Percentiles rank a stretch among this genome's conserved stretches.
phyloP scores from a whole-genome alignment of 2,888 invertebrate species.

The Lomographa bimaculata region DNA sequence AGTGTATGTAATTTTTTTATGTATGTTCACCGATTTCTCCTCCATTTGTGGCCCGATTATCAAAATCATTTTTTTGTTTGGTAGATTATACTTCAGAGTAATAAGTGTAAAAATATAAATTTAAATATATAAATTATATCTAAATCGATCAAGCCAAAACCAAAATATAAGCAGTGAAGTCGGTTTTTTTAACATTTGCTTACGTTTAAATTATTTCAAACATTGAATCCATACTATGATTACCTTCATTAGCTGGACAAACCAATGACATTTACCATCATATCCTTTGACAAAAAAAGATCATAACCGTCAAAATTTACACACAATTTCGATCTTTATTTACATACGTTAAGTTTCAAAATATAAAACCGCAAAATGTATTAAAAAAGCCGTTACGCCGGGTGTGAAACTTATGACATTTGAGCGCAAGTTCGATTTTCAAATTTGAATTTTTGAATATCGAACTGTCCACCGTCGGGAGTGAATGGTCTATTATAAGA shows the following conservation, averaged over 20 bases:
- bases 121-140: too few relatives aligned
- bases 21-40: too few relatives aligned
- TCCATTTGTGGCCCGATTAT: too few relatives aligned
- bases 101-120: too few relatives aligned
- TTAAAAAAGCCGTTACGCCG: constrained; percentile 37
- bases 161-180: too few relatives aligned
- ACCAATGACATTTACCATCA: constrained; percentile 76
- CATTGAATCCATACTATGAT: constrained; percentile 43
- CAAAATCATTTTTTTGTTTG: too few relatives aligned
- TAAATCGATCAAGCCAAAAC: too few relatives aligned
- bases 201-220: too few relatives aligned
- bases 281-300: constrained; percentile 33
- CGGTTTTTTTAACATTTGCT: too few relatives aligned
- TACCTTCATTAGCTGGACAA: constrained; percentile 73
- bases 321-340: constrained; percentile 16
- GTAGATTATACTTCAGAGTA: too few relatives aligned
- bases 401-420: constrained; percentile 76
- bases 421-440: constrained; percentile 48
- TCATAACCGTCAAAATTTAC: constrained; percentile 24
- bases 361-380: constrained; percentile 19
- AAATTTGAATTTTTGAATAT: constrained; percentile 57
- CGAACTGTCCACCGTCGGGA: constrained; percentile 40
- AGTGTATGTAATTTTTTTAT: too few relatives aligned
- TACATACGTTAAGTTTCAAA: neutral
- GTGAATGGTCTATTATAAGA: constrained; percentile 27